Evolutionary conservation across 2,113 vertebrate genomes (phyloP), one percentile per base, ranked within the genome.

Genomic region (Forbesichthys agassizii): DNA sequence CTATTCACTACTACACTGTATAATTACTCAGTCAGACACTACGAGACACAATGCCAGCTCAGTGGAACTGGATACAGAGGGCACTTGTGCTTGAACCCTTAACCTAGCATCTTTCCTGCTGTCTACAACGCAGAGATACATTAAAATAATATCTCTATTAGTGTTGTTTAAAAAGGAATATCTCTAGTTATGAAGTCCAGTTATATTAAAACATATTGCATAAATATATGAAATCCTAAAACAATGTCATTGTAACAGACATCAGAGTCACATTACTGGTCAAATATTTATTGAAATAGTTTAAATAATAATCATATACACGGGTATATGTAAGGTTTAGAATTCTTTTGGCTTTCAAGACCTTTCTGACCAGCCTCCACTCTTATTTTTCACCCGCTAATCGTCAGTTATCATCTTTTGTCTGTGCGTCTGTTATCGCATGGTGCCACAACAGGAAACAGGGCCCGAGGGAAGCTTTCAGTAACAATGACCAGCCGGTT

Each of bases 11-110:
- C 88, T 83, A 79, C 88, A 87, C 87, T 91, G 92, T 90, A 93
- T 94, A 95, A 95, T 95, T 95, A 94, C 90, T 93, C 95, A 95
- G 89, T 88, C 82, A 90, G 94, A 94, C 93, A 94, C 93, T 91
- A 94, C 89, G 90, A 92, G 92, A 94, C 94, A 96, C 94, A 96
- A 95, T 95, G 94, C 93, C 91, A 94, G 86, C 93, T 93, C 95
- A 96, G 94, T 95, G 79, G 92, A 78, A 91, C 88, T 89, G 89
- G 1, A 27, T 27, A 27, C 27, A 27, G 27, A 27, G 27, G 27
- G 27, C 27, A 27, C 94, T 97, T 96, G 93, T 95, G 92, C 92
- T 91, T 93, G 91, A 88, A 69, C 71, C 83, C 85, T 80, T 91
- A 93, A 77, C 80, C 73, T 74, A 77, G 77, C 74, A 74, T 86